Base-by-base conservation (phyloP, 2,888 invertebrate species). In the Polydrusus tereticollis region DNA sequence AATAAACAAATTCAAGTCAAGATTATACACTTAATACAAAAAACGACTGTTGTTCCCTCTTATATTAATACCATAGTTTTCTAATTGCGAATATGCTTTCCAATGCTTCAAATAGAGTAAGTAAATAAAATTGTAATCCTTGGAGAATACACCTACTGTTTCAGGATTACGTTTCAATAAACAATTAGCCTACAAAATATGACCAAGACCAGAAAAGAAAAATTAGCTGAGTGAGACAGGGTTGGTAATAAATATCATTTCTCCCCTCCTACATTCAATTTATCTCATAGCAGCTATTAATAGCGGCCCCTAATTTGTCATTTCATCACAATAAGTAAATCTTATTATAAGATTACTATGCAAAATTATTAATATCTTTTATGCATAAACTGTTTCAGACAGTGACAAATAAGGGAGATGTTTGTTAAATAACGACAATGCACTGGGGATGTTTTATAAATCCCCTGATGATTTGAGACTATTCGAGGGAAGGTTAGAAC, bases 381-480 rank as follows among this genome's bases (percentile, higher is more conserved):
- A 21, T 36, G 36, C 55, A 55, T 55, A 55, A 33, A 55, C 58
- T 59, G 41, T n/a, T 26, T 43, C 29, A 26, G 55, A 43, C 65
- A 65, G 38, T 55, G 65, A 55, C 65, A 55, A 65, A 65, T 55
- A 29, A 16, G 12, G 20, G 29, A 57, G 23, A 65, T 26, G 38
- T 57, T n/a, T 41, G 23, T 43, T 16, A 41, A 65, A 65, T 65
- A 57, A 43, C 55, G 20, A 41, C 36, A 52, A 26, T 55, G 29
- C 55, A 55, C 18, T 29, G 8, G 29, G 12, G 57, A 41, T 20
- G 23, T 43, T 55, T 16, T 57, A 65, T 55, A 57, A 55, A 57
- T 64, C 41, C 64, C 55, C 33, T 23, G 50, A 29, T 55, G 52
- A 64, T 64, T 55, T 18, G 18, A 65, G 52, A 57, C 57, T 57